Percentiles rank a stretch among this genome's conserved stretches.
phyloP scores from a whole-genome alignment of 2,888 invertebrate species.

The Pimpla rufipes region DNA sequence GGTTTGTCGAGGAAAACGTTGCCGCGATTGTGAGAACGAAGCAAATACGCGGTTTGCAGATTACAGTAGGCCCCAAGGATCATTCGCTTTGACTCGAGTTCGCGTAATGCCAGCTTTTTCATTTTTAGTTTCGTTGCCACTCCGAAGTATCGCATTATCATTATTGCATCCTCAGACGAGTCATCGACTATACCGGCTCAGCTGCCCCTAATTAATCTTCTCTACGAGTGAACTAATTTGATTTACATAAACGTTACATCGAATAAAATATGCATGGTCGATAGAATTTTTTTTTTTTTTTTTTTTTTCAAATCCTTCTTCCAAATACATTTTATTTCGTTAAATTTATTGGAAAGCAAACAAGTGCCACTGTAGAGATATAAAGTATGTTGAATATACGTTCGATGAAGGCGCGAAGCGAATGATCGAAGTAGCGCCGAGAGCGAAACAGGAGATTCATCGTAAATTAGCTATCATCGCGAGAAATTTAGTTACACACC shows the following conservation, averaged over 20 bases:
- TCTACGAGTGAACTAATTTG: neutral
- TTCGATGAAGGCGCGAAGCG: constrained; percentile 49
- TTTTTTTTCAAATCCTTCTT: neutral
- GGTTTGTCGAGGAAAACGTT: constrained; percentile 49
- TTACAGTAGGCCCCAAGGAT: constrained; percentile 27
- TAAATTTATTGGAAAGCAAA: neutral
- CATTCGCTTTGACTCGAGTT: constrained; percentile 29
- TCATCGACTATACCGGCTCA: constrained; percentile 31
- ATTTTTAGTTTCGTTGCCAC: neutral
- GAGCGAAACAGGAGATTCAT: constrained; percentile 60
- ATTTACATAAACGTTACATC: neutral
- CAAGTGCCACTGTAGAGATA: neutral
- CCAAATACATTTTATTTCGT: neutral
- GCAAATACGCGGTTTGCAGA: constrained; percentile 22
- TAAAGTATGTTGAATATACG: neutral
- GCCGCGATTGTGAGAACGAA: constrained; percentile 38
- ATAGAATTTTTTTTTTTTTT: neutral
- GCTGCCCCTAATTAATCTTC: constrained; percentile 20
- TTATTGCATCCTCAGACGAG: constrained; percentile 30
- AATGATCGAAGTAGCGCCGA: constrained; percentile 53
- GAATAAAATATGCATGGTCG: neutral
- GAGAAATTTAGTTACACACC: constrained; percentile 26
- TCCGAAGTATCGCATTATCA: constrained; percentile 17
- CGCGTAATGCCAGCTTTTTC: neutral
- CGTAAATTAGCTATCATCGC: constrained; percentile 23